These are phyloP conservation scores for Drosophila pseudoananassae DNA, from an alignment of 1,140 invertebrate genomes.

Conservation along the genomic window DNA sequence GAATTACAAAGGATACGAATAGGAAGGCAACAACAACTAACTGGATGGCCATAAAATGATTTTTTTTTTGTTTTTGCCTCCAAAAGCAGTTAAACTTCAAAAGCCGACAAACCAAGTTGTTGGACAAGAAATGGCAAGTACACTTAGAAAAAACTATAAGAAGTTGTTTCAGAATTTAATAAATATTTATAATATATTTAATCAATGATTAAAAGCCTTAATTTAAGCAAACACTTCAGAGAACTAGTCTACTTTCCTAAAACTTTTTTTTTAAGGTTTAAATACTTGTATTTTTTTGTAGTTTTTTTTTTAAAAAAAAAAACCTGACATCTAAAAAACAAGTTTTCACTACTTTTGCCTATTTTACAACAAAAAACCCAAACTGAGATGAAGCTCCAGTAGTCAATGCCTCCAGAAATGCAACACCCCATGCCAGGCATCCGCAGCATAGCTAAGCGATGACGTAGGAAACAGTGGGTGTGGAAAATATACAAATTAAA, in stretches of 20 bases:
- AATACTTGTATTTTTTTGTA: not conserved
- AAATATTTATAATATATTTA: not conserved
- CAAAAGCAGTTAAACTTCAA: constrained; percentile 81
- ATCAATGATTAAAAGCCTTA: not conserved
- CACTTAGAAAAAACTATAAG: not conserved
- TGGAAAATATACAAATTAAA: not conserved
- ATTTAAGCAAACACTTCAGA: no score
- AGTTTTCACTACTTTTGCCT: constrained; percentile 82
- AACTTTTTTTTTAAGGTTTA: not conserved
- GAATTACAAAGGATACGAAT: constrained; percentile 60
- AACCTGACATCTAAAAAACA: constrained; percentile 56
- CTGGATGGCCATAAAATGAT: constrained; percentile 48
- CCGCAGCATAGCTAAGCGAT: constrained; percentile 43
- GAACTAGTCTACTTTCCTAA: no score
- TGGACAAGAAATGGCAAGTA: constrained; percentile 20
- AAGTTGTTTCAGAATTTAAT: not conserved
- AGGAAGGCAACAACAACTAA: constrained; percentile 24
- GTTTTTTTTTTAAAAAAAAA: constrained; percentile 1
- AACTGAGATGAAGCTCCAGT: constrained; percentile 43
- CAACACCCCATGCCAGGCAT: constrained; percentile 42
- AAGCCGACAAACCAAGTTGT: constrained; percentile 56
- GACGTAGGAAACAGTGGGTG: constrained; percentile 63
- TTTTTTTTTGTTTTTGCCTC: constrained; percentile 46
- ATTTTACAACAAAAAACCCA: constrained; percentile 52
- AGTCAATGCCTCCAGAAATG: constrained; percentile 35